Base-by-base conservation (phyloP, 2,797 vertebrate species). In the Phrynocephalus vlangalii region DNA sequence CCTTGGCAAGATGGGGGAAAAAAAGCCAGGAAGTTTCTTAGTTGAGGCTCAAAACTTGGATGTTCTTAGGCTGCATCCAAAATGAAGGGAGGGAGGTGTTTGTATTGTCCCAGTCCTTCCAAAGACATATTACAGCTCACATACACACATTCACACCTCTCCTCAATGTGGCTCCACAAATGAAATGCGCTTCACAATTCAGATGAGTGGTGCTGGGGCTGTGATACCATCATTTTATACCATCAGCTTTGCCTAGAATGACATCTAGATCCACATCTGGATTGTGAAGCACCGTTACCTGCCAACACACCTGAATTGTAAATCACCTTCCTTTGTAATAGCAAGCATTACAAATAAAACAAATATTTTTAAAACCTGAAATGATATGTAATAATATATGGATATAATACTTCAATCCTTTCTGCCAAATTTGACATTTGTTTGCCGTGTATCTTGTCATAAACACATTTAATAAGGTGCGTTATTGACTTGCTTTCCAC, bases 321-420 rank as follows among this genome's bases (percentile, higher is more conserved):
- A 56, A 56, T 56, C 9, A 56, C 52, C 9, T 56, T 56, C 52
- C 9, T 7, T 44, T 10, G 11, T 56, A 56, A 56, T 56, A 56
- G 52, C 52, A 13, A 56, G 52, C 52, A 56, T 56, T 56, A 56
- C 9, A 56, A 56, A 56, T 56, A 56, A 56, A 2, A 13, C 52
- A 56, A 56, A 56, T 56, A 56, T 56, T 56, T 56, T 80, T 79
- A 30, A 38, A 50, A 84, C 18, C 33, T 1, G 28, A 71, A 67
- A 26, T 71, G 5, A 68, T 18, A 33, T 56, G 48, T 76, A 75
- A 83, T 70, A 50, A 67, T 82, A 13, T 67, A 9, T 22, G 18
- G 86, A 77, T 87, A 75, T 68, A 77, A 70, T 81, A 33, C 77
- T 90, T 91, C 84, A 91, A 88, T 81, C 44, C 6, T 60, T 88